Percentiles rank a stretch among this genome's conserved stretches.
These are phyloP conservation scores for Artibeus jamaicensis DNA, from an alignment of 2,797 vertebrate species.

Conservation along the genomic window DNA sequence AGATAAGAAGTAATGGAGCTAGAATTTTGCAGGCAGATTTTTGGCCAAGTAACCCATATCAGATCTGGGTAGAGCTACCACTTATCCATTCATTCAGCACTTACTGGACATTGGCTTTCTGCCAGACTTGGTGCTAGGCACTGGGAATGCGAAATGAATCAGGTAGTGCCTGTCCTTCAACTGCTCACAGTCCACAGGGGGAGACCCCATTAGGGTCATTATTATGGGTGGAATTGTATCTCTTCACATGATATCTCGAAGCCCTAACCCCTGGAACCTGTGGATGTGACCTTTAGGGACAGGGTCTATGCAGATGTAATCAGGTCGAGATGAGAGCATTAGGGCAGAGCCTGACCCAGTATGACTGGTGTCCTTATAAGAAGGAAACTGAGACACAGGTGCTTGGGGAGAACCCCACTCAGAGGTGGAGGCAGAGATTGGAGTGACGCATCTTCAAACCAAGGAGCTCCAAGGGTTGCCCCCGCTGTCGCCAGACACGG, in stretches of 20 bases:
- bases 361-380: background rate
- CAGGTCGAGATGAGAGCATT: background rate
- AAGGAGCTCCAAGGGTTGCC: background rate
- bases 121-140: background rate
- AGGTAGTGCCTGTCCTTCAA: background rate
- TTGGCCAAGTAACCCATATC: background rate
- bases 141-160: background rate
- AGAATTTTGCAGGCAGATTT: background rate
- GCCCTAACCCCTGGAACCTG: background rate
- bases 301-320: background rate
- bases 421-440: background rate
- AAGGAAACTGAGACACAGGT: background rate
- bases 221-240: background rate
- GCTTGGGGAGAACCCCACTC: rapidly evolving
- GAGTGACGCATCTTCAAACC: rapidly evolving
- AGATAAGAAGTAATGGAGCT: background rate
- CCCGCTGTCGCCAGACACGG: background rate
- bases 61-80: background rate
- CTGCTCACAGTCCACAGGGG: background rate
- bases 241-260: background rate
- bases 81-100: background rate
- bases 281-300: background rate
- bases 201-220: background rate
- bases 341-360: background rate
- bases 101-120: background rate